phyloP scores from a whole-genome alignment of 2,888 invertebrate genomes.

The Iphiclides podalirius region DNA sequence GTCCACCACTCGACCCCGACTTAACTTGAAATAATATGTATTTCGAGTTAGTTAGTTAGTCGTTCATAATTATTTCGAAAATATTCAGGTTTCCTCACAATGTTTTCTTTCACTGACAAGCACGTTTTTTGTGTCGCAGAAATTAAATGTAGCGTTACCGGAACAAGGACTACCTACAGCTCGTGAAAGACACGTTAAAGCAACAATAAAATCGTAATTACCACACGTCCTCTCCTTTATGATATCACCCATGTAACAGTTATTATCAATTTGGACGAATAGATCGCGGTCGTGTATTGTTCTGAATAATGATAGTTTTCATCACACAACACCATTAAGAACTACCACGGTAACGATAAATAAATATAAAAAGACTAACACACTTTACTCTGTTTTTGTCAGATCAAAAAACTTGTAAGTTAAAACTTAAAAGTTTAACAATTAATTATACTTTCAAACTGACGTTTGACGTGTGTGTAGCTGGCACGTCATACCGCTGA shows the following conservation, averaged over 20 bases:
- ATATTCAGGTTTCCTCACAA: too few relatives aligned
- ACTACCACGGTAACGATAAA: background rate
- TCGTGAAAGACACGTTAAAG: too few relatives aligned
- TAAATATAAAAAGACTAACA: background rate
- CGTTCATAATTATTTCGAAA: too few relatives aligned
- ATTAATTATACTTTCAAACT: slow-evolving; percentile 4
- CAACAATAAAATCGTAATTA: too few relatives aligned
- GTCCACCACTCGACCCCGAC: too few relatives aligned
- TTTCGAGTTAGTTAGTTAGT: too few relatives aligned
- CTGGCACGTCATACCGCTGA: slow-evolving; percentile 32
- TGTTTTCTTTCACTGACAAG: too few relatives aligned
- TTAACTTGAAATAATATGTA: too few relatives aligned
- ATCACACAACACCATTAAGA: background rate
- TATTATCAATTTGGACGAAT: slow-evolving; percentile 3
- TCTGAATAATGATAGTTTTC: background rate
- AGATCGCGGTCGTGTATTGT: background rate
- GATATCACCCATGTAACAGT: background rate
- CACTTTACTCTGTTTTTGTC: background rate
- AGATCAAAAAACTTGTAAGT: background rate
- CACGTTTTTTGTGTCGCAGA: too few relatives aligned
- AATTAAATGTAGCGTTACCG: too few relatives aligned
- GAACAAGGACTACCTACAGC: too few relatives aligned
- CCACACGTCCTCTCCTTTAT: background rate
- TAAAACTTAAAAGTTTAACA: background rate
- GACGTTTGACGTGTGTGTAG: slow-evolving; percentile 1